A percentile compares a stretch with the other conserved stretches of the same genome.
These are phyloP conservation scores for Mizuhopecten yessoensis DNA, from an alignment of 1,140 invertebrate genomes.

Conservation along the genomic window DNA sequence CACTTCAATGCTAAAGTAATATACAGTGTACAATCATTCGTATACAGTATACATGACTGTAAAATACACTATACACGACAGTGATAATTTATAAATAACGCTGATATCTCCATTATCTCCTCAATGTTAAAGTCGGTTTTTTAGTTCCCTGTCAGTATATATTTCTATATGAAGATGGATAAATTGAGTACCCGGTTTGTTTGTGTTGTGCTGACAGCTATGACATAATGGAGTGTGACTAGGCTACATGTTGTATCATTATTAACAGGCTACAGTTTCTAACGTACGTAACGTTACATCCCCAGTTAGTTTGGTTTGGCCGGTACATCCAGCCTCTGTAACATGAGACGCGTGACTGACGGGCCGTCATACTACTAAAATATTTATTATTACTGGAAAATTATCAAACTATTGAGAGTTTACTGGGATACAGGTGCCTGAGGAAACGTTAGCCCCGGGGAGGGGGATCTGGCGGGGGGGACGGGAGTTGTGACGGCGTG, in stretches of 20 bases:
- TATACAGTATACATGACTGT: no score
- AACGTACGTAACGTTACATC: not conserved
- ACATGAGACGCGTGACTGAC: not conserved
- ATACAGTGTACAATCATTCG: no score
- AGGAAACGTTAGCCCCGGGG: not conserved
- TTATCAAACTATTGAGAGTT: conserved; percentile 14
- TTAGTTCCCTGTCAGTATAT: not conserved
- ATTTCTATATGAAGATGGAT: not conserved
- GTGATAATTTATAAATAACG: no score
- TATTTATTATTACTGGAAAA: conserved; percentile 28
- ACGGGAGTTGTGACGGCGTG: not conserved
- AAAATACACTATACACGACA: no score
- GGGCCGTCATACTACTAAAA: not conserved
- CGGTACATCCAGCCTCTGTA: not conserved
- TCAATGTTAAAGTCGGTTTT: not conserved
- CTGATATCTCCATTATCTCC: no score
- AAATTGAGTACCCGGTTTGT: not conserved
- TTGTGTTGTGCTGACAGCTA: not conserved
- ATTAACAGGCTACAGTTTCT: not conserved
- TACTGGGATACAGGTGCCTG: conserved; percentile 4
- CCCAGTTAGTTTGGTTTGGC: not conserved
- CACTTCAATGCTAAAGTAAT: no score
- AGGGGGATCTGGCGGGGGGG: not conserved
- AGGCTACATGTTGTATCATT: not conserved
- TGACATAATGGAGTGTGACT: not conserved